phyloP scores from a whole-genome alignment of 2,888 invertebrate genomes.

The Germaria angustata region DNA sequence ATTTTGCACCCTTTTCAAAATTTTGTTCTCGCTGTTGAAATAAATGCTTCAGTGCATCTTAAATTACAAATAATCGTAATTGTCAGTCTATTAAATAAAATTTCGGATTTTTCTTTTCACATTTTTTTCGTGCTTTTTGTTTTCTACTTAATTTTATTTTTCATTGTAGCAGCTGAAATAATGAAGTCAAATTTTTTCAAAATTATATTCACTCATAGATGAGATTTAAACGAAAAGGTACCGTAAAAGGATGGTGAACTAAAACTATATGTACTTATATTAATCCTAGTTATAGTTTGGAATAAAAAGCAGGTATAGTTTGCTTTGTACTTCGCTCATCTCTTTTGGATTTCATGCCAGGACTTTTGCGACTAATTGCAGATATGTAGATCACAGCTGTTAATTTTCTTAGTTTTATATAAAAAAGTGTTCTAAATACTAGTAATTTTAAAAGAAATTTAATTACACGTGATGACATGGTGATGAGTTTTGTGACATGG shows the following conservation, averaged over 20 bases:
- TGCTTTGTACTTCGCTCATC: too few species aligned
- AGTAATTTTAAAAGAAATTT: too few species aligned
- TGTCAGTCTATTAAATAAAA: slow-evolving; percentile 64
- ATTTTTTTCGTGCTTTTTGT: slow-evolving; percentile 25
- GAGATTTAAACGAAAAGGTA: slow-evolving; percentile 67
- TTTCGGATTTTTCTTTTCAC: slow-evolving; percentile 43
- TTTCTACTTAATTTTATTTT: slow-evolving; percentile 37
- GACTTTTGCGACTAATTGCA: too few species aligned
- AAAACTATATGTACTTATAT: too few species aligned
- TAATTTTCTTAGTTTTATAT: too few species aligned
- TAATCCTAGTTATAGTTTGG: too few species aligned
- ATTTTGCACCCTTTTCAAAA: slow-evolving; percentile 57
- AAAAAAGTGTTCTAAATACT: too few species aligned
- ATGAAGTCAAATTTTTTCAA: slow-evolving; percentile 70
- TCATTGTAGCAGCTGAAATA: slow-evolving; percentile 76
- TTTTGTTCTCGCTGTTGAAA: slow-evolving; percentile 68
- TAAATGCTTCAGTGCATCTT: slow-evolving; percentile 77
- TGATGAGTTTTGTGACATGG: too few species aligned
- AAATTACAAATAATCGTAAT: slow-evolving; percentile 78
- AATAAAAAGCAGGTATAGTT: too few species aligned
- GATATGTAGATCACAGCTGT: too few species aligned
- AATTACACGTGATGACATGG: too few species aligned
- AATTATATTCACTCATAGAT: background rate
- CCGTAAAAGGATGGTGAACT: slow-evolving; percentile 51
- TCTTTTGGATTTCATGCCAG: too few species aligned